Percentiles rank a stretch among this genome's conserved stretches.
phyloP scores from a whole-genome alignment of 2,888 invertebrate species.

The Trypoxylon attenuatum region DNA sequence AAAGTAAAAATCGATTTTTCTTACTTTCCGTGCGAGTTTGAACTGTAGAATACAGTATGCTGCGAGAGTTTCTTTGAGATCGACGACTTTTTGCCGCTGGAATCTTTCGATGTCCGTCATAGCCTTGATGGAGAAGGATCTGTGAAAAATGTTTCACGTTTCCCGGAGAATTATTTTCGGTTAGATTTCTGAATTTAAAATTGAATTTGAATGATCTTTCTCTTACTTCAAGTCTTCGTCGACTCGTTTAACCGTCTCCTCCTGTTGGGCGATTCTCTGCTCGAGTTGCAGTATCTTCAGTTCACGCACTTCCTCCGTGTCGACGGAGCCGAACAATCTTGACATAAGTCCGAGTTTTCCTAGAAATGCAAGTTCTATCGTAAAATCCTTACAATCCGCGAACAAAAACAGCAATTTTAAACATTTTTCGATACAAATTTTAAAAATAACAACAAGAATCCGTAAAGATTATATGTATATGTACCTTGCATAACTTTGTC shows the following conservation, averaged over 20 bases:
- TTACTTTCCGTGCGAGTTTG: constrained; percentile 85
- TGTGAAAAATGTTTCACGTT: constrained; percentile 67
- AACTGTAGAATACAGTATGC: constrained; percentile 83
- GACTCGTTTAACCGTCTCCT: constrained; percentile 77
- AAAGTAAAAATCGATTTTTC: not conserved
- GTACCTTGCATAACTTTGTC: constrained; percentile 75
- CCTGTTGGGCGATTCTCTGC: constrained; percentile 80
- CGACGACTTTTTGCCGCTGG: constrained; percentile 83
- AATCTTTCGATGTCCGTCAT: constrained; percentile 82
- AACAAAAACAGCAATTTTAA: too few relatives aligned
- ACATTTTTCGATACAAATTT: too few relatives aligned
- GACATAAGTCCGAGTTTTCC: constrained; percentile 85
- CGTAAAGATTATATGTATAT: not conserved
- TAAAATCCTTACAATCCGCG: too few relatives aligned
- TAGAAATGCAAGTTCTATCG: too few relatives aligned
- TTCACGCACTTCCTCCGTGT: constrained; percentile 85
- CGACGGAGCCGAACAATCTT: constrained; percentile 83
- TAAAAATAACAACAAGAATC: not conserved
- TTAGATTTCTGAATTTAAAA: not conserved
- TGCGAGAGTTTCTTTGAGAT: constrained; percentile 83
- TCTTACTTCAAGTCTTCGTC: constrained; percentile 80
- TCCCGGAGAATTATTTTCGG: not conserved
- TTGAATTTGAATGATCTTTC: too few relatives aligned
- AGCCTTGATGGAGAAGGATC: constrained; percentile 82
- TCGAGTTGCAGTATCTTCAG: constrained; percentile 81